A percentile compares a stretch with the other conserved stretches of the same genome.
phyloP scores from a whole-genome alignment of 2,888 invertebrate species.

The Eupithecia insigniata region DNA sequence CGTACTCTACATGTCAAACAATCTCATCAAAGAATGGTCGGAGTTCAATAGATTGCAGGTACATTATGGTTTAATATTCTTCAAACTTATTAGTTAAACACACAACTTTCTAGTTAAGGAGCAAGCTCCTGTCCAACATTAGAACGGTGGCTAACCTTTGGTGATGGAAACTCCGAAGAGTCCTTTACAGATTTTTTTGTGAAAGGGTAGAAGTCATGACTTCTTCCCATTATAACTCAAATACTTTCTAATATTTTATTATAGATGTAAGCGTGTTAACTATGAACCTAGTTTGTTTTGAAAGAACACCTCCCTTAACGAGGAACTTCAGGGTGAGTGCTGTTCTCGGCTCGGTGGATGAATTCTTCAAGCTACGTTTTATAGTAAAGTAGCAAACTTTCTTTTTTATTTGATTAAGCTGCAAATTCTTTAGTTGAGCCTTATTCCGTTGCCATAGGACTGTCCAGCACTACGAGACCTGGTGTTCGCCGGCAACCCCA shows the following conservation, averaged over 20 bases:
- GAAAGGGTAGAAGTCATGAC: too few species aligned
- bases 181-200: too few species aligned
- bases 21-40: conserved; percentile 92
- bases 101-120: conserved; percentile 1
- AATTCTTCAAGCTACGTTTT: too few species aligned
- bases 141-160: background rate
- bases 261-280: too few species aligned
- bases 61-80: background rate
- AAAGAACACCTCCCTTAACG: too few species aligned
- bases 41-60: conserved; percentile 87
- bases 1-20: conserved; percentile 92
- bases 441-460: conserved; percentile 11
- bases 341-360: too few species aligned
- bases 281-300: too few species aligned
- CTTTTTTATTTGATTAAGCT: too few species aligned
- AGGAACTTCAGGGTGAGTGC: too few species aligned
- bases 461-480: conserved; percentile 88
- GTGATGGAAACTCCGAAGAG: background rate
- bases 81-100: background rate
- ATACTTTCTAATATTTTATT: too few species aligned
- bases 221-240: too few species aligned
- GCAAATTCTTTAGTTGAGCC: background rate
- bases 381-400: too few species aligned
- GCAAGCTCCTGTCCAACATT: background rate
- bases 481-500: conserved; percentile 91